These are phyloP conservation scores for Xanthia togata DNA, from an alignment of 2,888 invertebrate species.

Conservation along the genomic window DNA sequence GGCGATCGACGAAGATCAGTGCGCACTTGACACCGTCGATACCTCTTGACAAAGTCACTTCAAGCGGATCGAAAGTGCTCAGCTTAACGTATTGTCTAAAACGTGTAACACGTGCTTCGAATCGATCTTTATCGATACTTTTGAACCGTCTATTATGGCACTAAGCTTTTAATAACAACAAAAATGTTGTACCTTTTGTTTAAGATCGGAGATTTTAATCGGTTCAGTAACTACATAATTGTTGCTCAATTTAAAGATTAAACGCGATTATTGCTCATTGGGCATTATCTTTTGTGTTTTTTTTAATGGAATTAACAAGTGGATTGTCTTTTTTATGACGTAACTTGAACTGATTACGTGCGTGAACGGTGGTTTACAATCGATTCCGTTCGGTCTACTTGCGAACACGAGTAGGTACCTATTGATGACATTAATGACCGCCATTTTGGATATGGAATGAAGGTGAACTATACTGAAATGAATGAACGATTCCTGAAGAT, in stretches of 20 bases:
- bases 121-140: conserved; percentile 72
- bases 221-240: conserved; percentile 57
- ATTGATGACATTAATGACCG: conserved; percentile 1
- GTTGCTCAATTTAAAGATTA: conserved; percentile 64
- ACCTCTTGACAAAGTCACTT: conserved; percentile 84
- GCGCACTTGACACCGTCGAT: conserved; percentile 85
- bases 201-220: conserved; percentile 50
- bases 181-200: conserved; percentile 59
- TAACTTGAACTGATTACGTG: conserved; percentile 60
- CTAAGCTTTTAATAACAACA: conserved; percentile 66
- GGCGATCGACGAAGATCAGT: conserved; percentile 79
- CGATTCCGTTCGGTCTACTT: conserved; percentile 54
- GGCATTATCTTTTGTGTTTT: conserved; percentile 59
- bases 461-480: neutral
- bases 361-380: conserved; percentile 45
- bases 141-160: conserved; percentile 56
- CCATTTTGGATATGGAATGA: conserved; percentile 25
- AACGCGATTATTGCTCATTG: conserved; percentile 59
- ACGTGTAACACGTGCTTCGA: conserved; percentile 68
- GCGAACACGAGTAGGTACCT: conserved; percentile 7
- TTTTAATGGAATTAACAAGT: conserved; percentile 56
- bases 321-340: conserved; percentile 55
- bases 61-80: conserved; percentile 73
- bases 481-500: neutral
- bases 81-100: conserved; percentile 71